Base-by-base conservation (phyloP, 2,113 vertebrate species). In the Ursus arctos region DNA sequence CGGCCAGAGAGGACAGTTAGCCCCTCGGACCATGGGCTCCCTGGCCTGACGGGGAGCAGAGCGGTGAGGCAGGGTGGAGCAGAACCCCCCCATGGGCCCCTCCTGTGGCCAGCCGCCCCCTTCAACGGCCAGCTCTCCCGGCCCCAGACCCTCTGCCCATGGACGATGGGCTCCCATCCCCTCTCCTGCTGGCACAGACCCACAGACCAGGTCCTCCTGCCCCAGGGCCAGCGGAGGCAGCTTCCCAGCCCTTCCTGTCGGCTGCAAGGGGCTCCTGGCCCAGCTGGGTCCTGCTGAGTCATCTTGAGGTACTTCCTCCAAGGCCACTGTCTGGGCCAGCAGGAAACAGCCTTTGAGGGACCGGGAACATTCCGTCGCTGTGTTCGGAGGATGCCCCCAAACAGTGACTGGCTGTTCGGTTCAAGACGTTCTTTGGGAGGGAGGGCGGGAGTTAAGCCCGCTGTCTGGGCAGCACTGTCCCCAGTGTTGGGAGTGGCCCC, bases 211-310 rank as follows among this genome's bases (percentile, higher is more conserved):
- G 72, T 55, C 72, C 36, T n/a, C 92, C 49, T 14, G 47, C 28
- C 63, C 89, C 0, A 2, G 19, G 49, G 28, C 21, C 36, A 21
- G 8, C n/a, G 0, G 1, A 40, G 1, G 26, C 12, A 14, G 82
- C 59, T 16, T 2, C 57, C 28, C 0, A 2, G 31, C 36, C 59
- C 77, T 4, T 69, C 49, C 51, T 8, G 2, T 15, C 33, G 2
- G 16, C 19, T 0, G 7, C 33, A 10, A 36, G 1, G 7, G 0
- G 16, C 61, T 47, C 7, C 0, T 1, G 59, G 63, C 24, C 1
- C 0, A 6, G 55, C 19, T 14, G 76, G 36, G 40, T 8, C 21
- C 65, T 49, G 31, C 2, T 3, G 31, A 47, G 33, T 31, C 93
- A 43, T 22, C 24, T 18, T 15, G 1, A 53, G 65, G 88, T 36